These are phyloP conservation scores for Sycobia sp. DNA, from an alignment of 1,140 invertebrate genomes.

Conservation along the genomic window DNA sequence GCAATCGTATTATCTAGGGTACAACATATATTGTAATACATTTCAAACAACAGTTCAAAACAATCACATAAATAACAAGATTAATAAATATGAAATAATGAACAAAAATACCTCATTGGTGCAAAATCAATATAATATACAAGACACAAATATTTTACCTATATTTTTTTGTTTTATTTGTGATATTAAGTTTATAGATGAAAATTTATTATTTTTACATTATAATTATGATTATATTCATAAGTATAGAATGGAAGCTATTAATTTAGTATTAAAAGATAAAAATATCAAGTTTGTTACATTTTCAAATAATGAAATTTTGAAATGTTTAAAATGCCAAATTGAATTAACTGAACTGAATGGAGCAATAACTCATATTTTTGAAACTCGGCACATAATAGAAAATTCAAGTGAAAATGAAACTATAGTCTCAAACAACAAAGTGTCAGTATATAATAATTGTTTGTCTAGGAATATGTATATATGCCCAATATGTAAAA, in stretches of 20 bases:
- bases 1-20: conserved; percentile 6
- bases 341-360: conserved; percentile 13
- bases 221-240: conserved; percentile 24
- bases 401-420: conserved; percentile 12
- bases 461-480: conserved; percentile 5
- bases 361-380: conserved; percentile 18
- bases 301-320: conserved; percentile 11
- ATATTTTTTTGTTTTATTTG: conserved; percentile 29
- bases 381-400: conserved; percentile 8
- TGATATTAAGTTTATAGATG: conserved; percentile 8
- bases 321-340: conserved; percentile 24
- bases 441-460: neutral
- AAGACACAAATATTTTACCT: neutral
- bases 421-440: neutral
- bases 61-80: neutral
- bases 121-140: neutral
- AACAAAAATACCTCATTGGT: neutral
- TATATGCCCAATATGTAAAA: conserved; percentile 13
- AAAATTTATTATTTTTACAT: conserved; percentile 24
- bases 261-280: conserved; percentile 24
- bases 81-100: neutral
- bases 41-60: conserved; percentile 10
- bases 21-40: conserved; percentile 6
- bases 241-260: conserved; percentile 10
- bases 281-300: conserved; percentile 26